Evolutionary conservation across 2,113 vertebrate species (phyloP), one percentile per base, ranked within the genome.

Genomic region (Bambusicola thoracicus): DNA sequence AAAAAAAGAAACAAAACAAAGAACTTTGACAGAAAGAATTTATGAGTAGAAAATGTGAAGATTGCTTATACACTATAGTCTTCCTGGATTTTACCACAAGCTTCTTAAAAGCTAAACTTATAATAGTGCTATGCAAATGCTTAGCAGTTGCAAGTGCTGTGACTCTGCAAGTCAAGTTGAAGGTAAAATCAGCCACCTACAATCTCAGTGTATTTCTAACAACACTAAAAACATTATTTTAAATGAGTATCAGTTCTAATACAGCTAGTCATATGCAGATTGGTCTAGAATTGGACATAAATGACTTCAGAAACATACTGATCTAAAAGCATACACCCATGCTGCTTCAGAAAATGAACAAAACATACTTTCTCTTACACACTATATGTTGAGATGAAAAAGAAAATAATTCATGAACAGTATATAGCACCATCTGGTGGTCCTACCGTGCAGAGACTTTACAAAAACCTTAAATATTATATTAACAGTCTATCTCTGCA

Each of bases 341-440:
- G 30, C 44, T 90, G 13, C n/a, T 59, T 74, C 49, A 51, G 49
- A 80, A 82, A 61, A 80, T 25, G 10, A 38, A 29, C 3, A 58
- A 68, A 68, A 30, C 30, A 36, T 4, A 19, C 56, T 48, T 81
- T 2, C 16, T 30, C 24, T 32, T 40, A 8, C 8, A 8, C 8
- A 27, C 16, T 70, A 4, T 2, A 2, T 15, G 13, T 49, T 6
- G 34, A 56, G 14, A 3, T 20, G 12, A 46, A 43, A 56, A 43
- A 34, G 74, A 49, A 56, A 41, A 24, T 14, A 13, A 19, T 21
- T 55, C 68, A 14, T 49, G 10, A 25, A 4, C 6, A 13, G 22
- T 69, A 7, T 83, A 85, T 76, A 87, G 70, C 84, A 51, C 78
- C 74, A 81, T 72, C 87, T 95, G 12, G 49, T 89, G 81, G 75